These are phyloP conservation scores for Glaucopsyche alexis DNA, from an alignment of 2,888 invertebrate species.

Conservation along the genomic window DNA sequence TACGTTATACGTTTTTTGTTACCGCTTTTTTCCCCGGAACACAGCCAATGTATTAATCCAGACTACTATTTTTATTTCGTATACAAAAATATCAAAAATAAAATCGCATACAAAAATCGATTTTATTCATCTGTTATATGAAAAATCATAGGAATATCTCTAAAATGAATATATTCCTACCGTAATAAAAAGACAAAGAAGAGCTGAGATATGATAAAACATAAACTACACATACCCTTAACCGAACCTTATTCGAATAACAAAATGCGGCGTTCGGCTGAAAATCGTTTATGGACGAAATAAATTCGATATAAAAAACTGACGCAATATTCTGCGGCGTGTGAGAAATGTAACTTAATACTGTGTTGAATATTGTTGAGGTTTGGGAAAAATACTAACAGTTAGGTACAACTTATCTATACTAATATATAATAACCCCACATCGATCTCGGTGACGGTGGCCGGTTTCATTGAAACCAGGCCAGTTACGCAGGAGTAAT, in stretches of 20 bases:
- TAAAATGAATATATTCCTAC: not conserved
- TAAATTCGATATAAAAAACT: conserved; percentile 14
- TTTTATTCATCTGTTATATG: not conserved
- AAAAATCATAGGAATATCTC: not conserved
- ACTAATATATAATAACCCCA: too few relatives aligned
- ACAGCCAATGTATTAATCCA: too few relatives aligned
- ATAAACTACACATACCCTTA: conserved; percentile 5
- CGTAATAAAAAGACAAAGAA: not conserved
- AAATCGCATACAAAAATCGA: too few relatives aligned
- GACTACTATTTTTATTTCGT: too few relatives aligned
- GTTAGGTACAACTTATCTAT: too few relatives aligned
- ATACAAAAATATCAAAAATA: too few relatives aligned
- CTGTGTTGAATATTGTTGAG: not conserved
- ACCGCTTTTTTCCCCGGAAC: too few relatives aligned
- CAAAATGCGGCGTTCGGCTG: not conserved
- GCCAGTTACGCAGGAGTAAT: too few relatives aligned
- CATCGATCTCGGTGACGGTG: too few relatives aligned
- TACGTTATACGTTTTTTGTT: too few relatives aligned
- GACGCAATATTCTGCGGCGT: not conserved
- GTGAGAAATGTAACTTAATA: not conserved
- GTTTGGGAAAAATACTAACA: too few relatives aligned
- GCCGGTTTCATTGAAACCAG: too few relatives aligned
- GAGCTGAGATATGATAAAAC: not conserved
- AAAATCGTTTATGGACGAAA: conserved; percentile 3
- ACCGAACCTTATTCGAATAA: conserved; percentile 8